Conservation (phyloP, 2,113 vertebrate genomes). For the Lagopus leucura region DNA sequence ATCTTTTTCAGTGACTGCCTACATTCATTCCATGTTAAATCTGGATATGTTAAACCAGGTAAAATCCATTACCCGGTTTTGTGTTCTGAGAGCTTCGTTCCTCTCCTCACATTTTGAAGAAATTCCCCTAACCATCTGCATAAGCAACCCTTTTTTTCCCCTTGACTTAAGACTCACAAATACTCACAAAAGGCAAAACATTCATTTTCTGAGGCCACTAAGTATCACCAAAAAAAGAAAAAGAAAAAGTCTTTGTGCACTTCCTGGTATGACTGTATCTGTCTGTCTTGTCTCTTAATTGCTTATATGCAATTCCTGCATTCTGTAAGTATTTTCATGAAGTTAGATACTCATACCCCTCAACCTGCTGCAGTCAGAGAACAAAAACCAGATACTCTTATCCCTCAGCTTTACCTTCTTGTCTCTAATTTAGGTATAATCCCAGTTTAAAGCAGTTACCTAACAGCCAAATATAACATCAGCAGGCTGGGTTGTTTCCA, state of each 20-base stretch:
- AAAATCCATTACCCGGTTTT: neutral
- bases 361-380: neutral
- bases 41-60: neutral
- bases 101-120: neutral
- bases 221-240: neutral
- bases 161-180: neutral
- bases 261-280: neutral
- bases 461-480: conserved; percentile 58
- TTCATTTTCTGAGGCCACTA: neutral
- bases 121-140: neutral
- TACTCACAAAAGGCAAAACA: neutral
- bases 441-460: conserved; percentile 63
- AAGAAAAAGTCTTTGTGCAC: neutral
- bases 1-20: neutral
- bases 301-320: neutral
- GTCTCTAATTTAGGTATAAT: conserved; percentile 59
- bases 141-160: neutral
- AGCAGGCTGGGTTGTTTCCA: conserved; percentile 26
- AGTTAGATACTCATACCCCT: neutral
- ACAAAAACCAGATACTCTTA: conserved; percentile 50
- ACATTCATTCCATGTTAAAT: neutral
- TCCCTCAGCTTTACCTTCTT: conserved; percentile 32
- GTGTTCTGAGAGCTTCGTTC: neutral
- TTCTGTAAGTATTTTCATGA: neutral
- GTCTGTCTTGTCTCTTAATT: neutral